Evolutionary conservation across 2,888 invertebrate species (phyloP).

Genomic region (Coenonympha glycerion): DNA sequence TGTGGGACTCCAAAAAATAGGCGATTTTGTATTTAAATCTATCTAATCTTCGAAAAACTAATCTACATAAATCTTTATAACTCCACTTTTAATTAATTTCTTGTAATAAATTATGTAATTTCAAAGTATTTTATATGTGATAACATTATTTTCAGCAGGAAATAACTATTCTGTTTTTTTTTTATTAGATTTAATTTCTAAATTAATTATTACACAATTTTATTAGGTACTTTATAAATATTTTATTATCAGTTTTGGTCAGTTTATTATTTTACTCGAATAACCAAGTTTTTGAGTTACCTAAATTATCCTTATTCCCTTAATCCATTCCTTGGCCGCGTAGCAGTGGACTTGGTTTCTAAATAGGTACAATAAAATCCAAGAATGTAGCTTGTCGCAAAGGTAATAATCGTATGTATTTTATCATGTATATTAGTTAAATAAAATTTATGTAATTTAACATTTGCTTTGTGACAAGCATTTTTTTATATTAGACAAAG

Average conservation of each 20-base stretch:
- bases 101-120: neutral
- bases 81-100: neutral
- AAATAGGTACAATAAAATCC: constrained; percentile 58
- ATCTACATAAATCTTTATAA: neutral
- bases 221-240: too few relatives aligned
- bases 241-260: neutral
- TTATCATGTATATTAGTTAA: constrained; percentile 34
- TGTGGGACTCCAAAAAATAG: neutral
- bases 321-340: constrained; percentile 53
- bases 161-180: too few relatives aligned
- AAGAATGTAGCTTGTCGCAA: constrained; percentile 70
- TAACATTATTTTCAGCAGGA: too few relatives aligned
- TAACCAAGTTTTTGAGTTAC: constrained; percentile 12
- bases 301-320: constrained; percentile 26
- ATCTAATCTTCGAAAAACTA: too few relatives aligned
- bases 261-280: neutral
- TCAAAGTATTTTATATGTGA: neutral
- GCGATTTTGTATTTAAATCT: too few relatives aligned
- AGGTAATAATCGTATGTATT: constrained; percentile 55
- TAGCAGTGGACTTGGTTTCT: constrained; percentile 76
- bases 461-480: constrained; percentile 67
- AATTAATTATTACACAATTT: too few relatives aligned
- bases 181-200: too few relatives aligned
- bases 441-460: constrained; percentile 37
- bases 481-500: constrained; percentile 38